A percentile compares a stretch with the other conserved stretches of the same genome.
phyloP scores from a whole-genome alignment of 2,113 vertebrate genomes.

The Ammospiza caudacuta region DNA sequence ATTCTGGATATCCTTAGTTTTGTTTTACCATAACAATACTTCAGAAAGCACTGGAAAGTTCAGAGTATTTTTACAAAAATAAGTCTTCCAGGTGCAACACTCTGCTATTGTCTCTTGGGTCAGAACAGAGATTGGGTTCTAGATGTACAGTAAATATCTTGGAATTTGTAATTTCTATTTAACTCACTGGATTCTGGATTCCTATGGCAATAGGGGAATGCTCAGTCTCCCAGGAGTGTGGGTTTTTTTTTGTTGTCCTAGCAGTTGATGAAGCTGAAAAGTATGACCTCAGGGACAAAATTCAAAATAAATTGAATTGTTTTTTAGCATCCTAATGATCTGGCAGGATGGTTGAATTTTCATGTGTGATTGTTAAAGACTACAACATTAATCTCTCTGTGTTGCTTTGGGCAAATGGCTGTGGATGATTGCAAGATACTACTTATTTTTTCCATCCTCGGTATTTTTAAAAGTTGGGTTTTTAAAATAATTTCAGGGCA shows the following conservation, averaged over 20 bases:
- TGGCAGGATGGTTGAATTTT: neutral
- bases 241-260: neutral
- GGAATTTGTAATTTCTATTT: neutral
- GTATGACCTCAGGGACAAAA: neutral
- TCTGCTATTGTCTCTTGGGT: neutral
- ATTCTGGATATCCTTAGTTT: neutral
- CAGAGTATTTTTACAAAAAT: neutral
- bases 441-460: neutral
- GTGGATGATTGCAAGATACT: neutral
- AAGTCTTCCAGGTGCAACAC: neutral
- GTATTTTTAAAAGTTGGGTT: neutral
- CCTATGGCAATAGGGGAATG: neutral
- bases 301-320: neutral
- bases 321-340: neutral
- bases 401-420: neutral
- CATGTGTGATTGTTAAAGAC: neutral
- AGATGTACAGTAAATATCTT: neutral
- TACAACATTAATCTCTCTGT: neutral
- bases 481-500: neutral
- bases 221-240: neutral
- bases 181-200: neutral
- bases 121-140: neutral
- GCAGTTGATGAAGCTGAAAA: neutral
- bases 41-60: neutral
- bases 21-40: neutral